Percentiles rank a stretch among this genome's conserved stretches.
Evolutionary conservation across 1,140 invertebrate genomes (phyloP).

Genomic region (Paracyclopina nana): DNA sequence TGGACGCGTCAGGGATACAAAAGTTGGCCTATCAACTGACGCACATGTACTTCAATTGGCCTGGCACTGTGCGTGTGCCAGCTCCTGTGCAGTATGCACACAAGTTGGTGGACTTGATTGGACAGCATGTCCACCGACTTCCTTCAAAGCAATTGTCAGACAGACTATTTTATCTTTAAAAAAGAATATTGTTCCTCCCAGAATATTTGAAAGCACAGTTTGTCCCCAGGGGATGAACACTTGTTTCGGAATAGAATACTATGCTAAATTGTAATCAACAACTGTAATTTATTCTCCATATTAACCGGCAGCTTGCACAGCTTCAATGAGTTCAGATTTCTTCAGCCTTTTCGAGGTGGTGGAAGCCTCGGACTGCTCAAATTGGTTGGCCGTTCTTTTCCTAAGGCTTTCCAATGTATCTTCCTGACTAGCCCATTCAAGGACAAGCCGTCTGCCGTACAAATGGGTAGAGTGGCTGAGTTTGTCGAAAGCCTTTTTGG

Average conservation of each 20-base stretch:
- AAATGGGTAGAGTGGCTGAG: constrained; percentile 89
- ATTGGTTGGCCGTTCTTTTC: constrained; percentile 59
- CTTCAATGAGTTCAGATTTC: constrained; percentile 6
- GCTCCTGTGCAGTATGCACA: constrained; percentile 62
- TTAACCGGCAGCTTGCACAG: too few species aligned
- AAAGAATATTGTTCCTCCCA: too few species aligned
- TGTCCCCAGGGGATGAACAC: too few species aligned
- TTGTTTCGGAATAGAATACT: too few species aligned
- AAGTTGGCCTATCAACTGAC: constrained; percentile 54
- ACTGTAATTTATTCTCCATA: too few species aligned
- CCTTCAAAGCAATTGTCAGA: not conserved
- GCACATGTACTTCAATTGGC: constrained; percentile 89
- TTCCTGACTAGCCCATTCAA: constrained; percentile 83
- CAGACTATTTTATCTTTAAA: constrained; percentile 2
- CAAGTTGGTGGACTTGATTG: constrained; percentile 38
- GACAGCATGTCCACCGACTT: not conserved
- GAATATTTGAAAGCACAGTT: too few species aligned
- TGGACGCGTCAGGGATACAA: constrained; percentile 70
- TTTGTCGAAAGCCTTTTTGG: constrained; percentile 82
- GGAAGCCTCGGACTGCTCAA: constrained; percentile 24
- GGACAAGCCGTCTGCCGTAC: constrained; percentile 74
- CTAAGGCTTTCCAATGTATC: constrained; percentile 57
- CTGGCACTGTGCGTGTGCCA: constrained; percentile 70
- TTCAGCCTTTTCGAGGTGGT: not conserved
- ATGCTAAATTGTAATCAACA: too few species aligned